A percentile compares a stretch with the other conserved stretches of the same genome.
Conservation (phyloP, 2,113 vertebrate species). For the Dissostichus mawsoni region DNA sequence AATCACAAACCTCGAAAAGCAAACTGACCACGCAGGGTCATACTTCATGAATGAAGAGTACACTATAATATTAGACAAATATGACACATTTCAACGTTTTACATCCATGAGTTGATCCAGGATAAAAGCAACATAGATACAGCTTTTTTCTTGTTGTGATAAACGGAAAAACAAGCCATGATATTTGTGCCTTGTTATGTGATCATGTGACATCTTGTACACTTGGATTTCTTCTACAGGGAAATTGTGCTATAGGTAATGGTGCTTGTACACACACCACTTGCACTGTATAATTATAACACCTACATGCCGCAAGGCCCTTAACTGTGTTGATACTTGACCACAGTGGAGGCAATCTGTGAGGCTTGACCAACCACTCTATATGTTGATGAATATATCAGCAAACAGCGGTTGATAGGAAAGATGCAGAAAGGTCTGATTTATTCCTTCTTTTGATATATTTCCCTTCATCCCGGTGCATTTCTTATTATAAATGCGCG, state of each 20-base stretch:
- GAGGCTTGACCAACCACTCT: slow-evolving; percentile 48
- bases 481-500: slow-evolving; percentile 65
- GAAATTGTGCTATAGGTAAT: slow-evolving; percentile 5
- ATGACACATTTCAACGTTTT: no score
- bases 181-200: not conserved
- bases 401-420: slow-evolving; percentile 8
- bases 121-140: no score
- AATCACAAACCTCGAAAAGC: no score
- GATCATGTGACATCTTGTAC: slow-evolving; percentile 12
- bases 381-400: slow-evolving; percentile 52
- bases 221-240: not conserved
- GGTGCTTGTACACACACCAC: slow-evolving; percentile 47
- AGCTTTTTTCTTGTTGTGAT: no score
- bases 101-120: no score
- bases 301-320: slow-evolving; percentile 41
- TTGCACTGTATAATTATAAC: slow-evolving; percentile 54
- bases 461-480: slow-evolving; percentile 29
- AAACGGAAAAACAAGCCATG: not conserved
- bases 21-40: no score
- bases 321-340: slow-evolving; percentile 78
- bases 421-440: slow-evolving; percentile 18
- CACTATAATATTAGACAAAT: no score
- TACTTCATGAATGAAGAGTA: no score
- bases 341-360: slow-evolving; percentile 54
- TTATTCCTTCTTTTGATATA: slow-evolving; percentile 45